Conservation (phyloP, 2,888 invertebrate species). For the Stomorhina lunata region DNA sequence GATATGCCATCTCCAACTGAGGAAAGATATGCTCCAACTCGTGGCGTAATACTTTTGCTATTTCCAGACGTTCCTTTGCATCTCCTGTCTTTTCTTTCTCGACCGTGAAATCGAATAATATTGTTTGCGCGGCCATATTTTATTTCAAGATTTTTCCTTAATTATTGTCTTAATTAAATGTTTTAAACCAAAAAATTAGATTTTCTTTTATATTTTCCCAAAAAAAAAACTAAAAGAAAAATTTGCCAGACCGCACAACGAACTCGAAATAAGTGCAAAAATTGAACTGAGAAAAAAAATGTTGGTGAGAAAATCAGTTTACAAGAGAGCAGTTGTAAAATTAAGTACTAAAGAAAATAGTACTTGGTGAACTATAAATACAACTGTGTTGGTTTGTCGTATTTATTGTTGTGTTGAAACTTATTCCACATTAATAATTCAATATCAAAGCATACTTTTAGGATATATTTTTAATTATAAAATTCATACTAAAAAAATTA, state of each 20-base stretch:
- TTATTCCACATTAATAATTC: too few species aligned
- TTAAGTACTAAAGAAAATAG: background rate
- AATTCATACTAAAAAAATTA: too few species aligned
- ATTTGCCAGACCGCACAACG: background rate
- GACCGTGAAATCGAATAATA: slow-evolving; percentile 89
- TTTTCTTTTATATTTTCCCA: background rate
- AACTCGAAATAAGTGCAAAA: slow-evolving; percentile 47
- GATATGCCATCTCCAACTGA: slow-evolving; percentile 85
- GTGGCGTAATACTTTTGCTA: slow-evolving; percentile 85
- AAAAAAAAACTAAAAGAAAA: background rate
- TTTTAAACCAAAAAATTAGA: background rate
- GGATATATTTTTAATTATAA: too few species aligned
- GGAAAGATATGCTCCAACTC: slow-evolving; percentile 87
- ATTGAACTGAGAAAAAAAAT: slow-evolving; percentile 40
- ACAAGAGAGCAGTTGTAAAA: background rate
- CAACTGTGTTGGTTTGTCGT: background rate
- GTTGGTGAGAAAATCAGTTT: background rate
- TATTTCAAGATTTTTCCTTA: background rate
- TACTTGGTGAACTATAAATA: background rate
- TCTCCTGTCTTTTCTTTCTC: slow-evolving; percentile 85
- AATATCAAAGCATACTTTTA: too few species aligned
- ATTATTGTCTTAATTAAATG: background rate
- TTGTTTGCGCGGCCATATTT: slow-evolving; percentile 88
- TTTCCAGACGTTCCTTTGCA: slow-evolving; percentile 83
- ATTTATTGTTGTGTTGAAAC: too few species aligned